phyloP scores from a whole-genome alignment of 2,888 invertebrate species.

The Biston stratarius region DNA sequence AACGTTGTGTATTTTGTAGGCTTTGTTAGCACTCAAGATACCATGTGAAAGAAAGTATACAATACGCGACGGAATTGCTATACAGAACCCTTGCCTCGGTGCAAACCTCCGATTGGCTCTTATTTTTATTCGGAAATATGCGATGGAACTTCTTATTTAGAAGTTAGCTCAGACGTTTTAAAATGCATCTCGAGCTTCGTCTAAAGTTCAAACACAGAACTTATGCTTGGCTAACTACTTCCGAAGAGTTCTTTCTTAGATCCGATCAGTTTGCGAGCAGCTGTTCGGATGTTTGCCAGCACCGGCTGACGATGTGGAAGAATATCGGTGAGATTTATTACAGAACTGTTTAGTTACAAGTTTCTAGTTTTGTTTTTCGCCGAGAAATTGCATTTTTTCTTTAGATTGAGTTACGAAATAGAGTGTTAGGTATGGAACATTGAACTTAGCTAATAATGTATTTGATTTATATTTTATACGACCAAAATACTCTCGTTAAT shows the following conservation, averaged over 20 bases:
- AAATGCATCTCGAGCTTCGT: slow-evolving; percentile 61
- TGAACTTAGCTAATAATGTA: background rate
- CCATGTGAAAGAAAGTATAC: too few species aligned
- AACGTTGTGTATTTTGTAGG: too few species aligned
- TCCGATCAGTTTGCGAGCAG: slow-evolving; percentile 61
- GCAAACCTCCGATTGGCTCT: background rate
- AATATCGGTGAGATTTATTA: slow-evolving; percentile 41
- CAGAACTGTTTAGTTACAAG: slow-evolving; percentile 27
- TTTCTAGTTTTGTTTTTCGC: background rate
- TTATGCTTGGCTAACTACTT: slow-evolving; percentile 71
- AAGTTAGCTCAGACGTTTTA: slow-evolving; percentile 56
- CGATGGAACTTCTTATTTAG: slow-evolving; percentile 43
- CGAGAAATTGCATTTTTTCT: background rate
- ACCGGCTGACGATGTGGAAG: slow-evolving; percentile 32
- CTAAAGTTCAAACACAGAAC: slow-evolving; percentile 70
- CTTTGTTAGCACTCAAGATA: too few species aligned
- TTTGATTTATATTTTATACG: background rate
- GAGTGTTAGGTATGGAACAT: background rate
- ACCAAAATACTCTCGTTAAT: background rate
- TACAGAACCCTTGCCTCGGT: too few species aligned
- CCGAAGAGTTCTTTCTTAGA: slow-evolving; percentile 59
- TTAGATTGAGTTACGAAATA: background rate
- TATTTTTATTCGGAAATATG: slow-evolving; percentile 26
- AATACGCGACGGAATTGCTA: too few species aligned
- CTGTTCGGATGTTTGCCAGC: slow-evolving; percentile 51